phyloP scores from a whole-genome alignment of 2,888 invertebrate genomes.

The Troides oblongomaculatus region DNA sequence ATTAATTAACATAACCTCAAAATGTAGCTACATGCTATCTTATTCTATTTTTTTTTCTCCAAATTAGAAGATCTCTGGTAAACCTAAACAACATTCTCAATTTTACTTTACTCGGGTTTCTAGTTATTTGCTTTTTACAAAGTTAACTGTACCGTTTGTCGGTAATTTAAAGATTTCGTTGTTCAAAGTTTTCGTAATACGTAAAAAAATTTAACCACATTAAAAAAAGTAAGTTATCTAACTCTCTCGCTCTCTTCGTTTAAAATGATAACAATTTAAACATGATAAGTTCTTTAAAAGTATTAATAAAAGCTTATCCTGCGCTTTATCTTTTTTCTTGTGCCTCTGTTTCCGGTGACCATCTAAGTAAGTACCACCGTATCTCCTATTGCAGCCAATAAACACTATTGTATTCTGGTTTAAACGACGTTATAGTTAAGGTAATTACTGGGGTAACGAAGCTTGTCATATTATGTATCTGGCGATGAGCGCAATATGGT shows the following conservation, averaged over 20 bases:
- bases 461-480: no score
- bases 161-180: not conserved
- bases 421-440: no score
- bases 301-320: conserved; percentile 1
- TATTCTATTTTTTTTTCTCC: not conserved
- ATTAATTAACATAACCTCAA: not conserved
- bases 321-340: not conserved
- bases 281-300: not conserved
- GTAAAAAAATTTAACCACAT: no score
- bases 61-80: not conserved
- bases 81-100: conserved; percentile 13
- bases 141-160: not conserved
- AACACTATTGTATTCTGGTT: no score
- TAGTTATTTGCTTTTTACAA: conserved; percentile 9
- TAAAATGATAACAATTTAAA: no score
- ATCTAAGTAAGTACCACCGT: no score
- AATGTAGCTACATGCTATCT: not conserved
- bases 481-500: no score
- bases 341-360: no score
- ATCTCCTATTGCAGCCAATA: no score
- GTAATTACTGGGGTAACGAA: no score
- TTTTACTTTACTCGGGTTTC: conserved; percentile 10
- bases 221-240: no score
- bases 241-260: no score
- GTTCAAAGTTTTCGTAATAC: not conserved